Evolutionary conservation across 2,113 vertebrate species (phyloP).

Genomic region (Ammodytes dubius): DNA sequence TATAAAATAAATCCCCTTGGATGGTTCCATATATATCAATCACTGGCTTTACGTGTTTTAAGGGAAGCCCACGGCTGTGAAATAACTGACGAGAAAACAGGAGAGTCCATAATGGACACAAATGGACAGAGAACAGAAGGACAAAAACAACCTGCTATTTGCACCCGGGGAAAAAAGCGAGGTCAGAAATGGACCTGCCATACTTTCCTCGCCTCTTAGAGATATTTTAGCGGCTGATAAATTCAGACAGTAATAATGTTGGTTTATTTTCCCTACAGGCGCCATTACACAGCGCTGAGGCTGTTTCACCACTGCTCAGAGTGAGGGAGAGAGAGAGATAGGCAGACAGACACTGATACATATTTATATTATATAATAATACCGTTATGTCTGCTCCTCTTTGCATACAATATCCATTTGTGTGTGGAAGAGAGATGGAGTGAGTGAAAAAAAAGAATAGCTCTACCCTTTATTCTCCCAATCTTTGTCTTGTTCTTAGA

Average conservation of each 20-base stretch:
- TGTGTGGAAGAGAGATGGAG: not conserved
- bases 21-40: not conserved
- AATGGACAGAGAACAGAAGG: constrained; percentile 7
- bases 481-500: constrained; percentile 4
- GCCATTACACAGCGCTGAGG: constrained; percentile 48
- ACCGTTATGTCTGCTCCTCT: not conserved
- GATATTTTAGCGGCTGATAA: constrained; percentile 44
- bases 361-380: not conserved
- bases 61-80: not conserved
- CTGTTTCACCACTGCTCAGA: constrained; percentile 5
- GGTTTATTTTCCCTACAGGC: constrained; percentile 44
- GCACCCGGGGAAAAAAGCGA: not conserved
- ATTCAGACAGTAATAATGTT: constrained; percentile 58
- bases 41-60: not conserved
- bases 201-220: constrained; percentile 36
- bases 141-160: not conserved
- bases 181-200: constrained; percentile 10
- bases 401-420: not conserved
- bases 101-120: constrained; percentile 17
- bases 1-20: not conserved
- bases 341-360: not conserved
- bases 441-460: not conserved
- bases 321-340: not conserved
- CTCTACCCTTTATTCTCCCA: not conserved
- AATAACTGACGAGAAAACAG: not conserved